Evolutionary conservation across 1,140 invertebrate genomes (phyloP).

Genomic region (Scaptomyza pallida): DNA sequence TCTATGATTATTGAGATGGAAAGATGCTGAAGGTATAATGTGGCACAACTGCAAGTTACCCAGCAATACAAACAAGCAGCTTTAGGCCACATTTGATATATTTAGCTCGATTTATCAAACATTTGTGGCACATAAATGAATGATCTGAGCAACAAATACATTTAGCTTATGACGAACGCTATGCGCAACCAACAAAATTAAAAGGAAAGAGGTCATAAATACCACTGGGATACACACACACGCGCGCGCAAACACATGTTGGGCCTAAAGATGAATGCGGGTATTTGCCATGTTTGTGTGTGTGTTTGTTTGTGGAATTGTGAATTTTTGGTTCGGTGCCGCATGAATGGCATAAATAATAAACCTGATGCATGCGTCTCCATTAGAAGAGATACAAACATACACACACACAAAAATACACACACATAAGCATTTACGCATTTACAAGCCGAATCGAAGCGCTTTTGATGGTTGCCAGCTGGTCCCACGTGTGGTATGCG

Average conservation of each 20-base stretch:
- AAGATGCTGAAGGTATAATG: background rate
- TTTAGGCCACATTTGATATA: background rate
- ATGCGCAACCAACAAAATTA: background rate
- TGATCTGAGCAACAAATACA: background rate
- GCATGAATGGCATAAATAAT: slow-evolving; percentile 73
- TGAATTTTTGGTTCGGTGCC: slow-evolving; percentile 35
- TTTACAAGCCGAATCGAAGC: slow-evolving; percentile 16
- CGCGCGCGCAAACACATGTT: background rate
- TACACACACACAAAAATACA: slow-evolving; percentile 4
- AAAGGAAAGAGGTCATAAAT: background rate
- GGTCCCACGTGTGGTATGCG: slow-evolving; percentile 66
- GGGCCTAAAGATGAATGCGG: background rate
- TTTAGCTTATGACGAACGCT: background rate
- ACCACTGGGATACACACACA: background rate
- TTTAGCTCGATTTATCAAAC: background rate
- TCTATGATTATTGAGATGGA: slow-evolving; percentile 31
- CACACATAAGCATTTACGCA: background rate
- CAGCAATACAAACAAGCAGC: too few species aligned
- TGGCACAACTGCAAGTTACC: too few species aligned
- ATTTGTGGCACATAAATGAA: background rate
- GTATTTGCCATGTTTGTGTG: background rate
- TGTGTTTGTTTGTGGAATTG: background rate
- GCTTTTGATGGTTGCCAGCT: slow-evolving; percentile 55
- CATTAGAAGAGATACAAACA: slow-evolving; percentile 22
- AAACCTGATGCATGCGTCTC: slow-evolving; percentile 48